Evolutionary conservation across 2,113 vertebrate species (phyloP).

Genomic region (Coryphaenoides rupestris): DNA sequence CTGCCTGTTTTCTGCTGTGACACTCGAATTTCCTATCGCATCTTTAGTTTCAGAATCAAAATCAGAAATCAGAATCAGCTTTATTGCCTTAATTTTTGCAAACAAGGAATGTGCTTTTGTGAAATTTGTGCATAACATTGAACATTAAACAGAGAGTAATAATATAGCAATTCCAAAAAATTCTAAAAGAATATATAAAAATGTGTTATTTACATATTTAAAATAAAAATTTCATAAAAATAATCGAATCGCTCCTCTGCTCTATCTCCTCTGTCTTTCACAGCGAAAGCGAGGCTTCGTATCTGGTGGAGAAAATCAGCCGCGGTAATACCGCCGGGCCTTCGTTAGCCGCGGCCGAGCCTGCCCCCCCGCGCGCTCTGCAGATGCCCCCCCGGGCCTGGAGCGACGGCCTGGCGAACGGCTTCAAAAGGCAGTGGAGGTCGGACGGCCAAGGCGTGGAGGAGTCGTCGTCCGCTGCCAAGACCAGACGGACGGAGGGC

Average conservation of each 20-base stretch:
- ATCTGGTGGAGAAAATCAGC: conserved; percentile 57
- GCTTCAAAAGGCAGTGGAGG: conserved; percentile 53
- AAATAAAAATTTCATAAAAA: no score
- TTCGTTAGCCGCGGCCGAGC: conserved; percentile 7
- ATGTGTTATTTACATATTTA: no score
- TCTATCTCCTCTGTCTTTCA: conserved; percentile 4
- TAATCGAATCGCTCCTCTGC: no score
- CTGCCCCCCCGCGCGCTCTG: conserved; percentile 15
- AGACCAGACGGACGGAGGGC: conserved; percentile 2
- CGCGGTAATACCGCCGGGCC: conserved; percentile 30
- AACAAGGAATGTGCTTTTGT: no score
- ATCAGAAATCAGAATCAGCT: no score
- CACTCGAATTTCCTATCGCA: not conserved
- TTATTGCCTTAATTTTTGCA: no score
- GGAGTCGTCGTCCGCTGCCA: conserved; percentile 28
- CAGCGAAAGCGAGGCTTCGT: conserved; percentile 70
- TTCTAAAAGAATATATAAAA: no score
- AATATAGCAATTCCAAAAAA: no score
- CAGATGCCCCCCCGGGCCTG: conserved; percentile 20
- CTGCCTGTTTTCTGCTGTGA: no score
- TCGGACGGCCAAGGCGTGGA: conserved; percentile 35
- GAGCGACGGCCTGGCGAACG: conserved; percentile 2
- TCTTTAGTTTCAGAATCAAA: no score
- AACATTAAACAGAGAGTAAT: no score
- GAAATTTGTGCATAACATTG: no score